Evolutionary conservation across 2,113 vertebrate genomes (phyloP).

Genomic region (Apodemus speciosus): DNA sequence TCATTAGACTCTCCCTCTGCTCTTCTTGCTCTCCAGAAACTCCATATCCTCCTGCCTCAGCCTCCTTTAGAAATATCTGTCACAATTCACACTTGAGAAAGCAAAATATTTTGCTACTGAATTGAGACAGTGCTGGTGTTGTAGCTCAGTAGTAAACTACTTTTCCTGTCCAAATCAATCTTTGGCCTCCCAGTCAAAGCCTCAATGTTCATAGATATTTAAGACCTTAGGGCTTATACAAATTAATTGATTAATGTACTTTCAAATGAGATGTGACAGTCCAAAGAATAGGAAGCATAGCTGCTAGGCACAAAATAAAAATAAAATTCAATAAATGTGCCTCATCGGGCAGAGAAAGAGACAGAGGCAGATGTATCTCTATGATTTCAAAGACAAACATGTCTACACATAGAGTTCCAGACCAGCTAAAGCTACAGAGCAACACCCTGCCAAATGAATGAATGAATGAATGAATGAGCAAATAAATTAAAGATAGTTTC

Average conservation of each 20-base stretch:
- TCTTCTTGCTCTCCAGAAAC: neutral
- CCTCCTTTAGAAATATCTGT: no score
- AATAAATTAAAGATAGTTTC: neutral
- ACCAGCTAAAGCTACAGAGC: neutral
- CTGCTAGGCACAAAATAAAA: neutral
- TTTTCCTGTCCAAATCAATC: neutral
- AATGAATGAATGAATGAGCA: neutral
- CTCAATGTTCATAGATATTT: neutral
- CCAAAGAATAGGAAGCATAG: accelerated
- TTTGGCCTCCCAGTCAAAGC: neutral
- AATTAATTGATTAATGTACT: neutral
- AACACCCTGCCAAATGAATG: neutral
- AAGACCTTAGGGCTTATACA: neutral
- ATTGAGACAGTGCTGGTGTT: neutral
- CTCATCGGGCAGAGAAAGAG: neutral
- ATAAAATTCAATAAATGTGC: neutral
- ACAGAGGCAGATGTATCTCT: neutral
- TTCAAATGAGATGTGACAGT: neutral
- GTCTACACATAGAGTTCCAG: neutral
- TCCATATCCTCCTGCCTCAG: neutral
- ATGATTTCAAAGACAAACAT: neutral
- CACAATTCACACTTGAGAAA: neutral
- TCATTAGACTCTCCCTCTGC: neutral
- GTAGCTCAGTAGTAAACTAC: neutral
- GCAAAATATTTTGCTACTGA: neutral